phyloP scores from a whole-genome alignment of 2,113 vertebrate genomes.

The Tor tambroides region DNA sequence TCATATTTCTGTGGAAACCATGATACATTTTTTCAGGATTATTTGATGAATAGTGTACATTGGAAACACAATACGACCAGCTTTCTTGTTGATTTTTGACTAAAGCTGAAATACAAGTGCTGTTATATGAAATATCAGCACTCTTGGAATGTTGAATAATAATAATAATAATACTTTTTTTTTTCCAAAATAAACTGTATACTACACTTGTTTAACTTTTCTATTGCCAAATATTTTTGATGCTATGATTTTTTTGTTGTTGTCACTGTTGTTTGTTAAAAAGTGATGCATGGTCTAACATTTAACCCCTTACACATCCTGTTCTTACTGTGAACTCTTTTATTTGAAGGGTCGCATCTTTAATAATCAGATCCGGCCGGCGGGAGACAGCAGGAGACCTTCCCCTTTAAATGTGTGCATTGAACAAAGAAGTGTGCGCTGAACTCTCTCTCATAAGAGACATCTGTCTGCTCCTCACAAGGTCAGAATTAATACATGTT shows the following conservation, averaged over 20 bases:
- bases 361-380: constrained; percentile 10
- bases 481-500: constrained; percentile 82
- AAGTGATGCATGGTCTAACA: neutral
- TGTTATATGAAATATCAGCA: no score
- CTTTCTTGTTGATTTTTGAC: no score
- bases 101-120: no score
- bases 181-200: no score
- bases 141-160: no score
- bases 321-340: neutral
- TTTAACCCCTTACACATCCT: neutral
- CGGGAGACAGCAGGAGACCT: constrained; percentile 3
- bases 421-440: constrained; percentile 52
- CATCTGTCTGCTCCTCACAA: constrained; percentile 75
- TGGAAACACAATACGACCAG: no score
- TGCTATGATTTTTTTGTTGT: neutral
- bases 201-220: neutral
- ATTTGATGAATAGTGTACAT: no score
- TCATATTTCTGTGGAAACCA: no score
- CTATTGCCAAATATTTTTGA: neutral
- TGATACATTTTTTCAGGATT: no score
- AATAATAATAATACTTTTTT: no score
- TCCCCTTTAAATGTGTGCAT: constrained; percentile 5
- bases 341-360: neutral
- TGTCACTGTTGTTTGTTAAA: neutral
- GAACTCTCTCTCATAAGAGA: constrained; percentile 61